These are phyloP conservation scores for Ariopsis seemanni DNA, from an alignment of 2,113 vertebrate genomes.

Conservation along the genomic window DNA sequence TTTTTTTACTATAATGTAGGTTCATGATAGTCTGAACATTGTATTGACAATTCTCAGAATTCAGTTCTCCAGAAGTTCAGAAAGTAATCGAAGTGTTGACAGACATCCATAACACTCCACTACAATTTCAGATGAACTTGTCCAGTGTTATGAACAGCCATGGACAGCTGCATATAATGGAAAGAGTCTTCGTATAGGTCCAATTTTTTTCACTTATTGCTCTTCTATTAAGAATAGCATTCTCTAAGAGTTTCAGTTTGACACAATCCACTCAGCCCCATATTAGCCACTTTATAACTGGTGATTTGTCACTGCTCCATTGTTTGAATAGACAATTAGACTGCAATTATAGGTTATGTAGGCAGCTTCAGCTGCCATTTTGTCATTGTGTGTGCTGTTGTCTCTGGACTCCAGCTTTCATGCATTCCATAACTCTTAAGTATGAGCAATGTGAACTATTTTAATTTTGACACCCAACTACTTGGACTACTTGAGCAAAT, in stretches of 20 bases:
- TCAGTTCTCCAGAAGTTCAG: not conserved
- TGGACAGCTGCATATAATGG: not conserved
- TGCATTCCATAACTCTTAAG: slow-evolving; percentile 13
- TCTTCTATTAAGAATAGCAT: slow-evolving; percentile 2
- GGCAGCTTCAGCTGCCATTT: slow-evolving; percentile 31
- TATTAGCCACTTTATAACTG: slow-evolving; percentile 50
- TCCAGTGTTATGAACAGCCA: not conserved
- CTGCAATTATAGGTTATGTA: slow-evolving; percentile 50
- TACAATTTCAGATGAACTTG: not conserved
- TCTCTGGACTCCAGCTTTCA: slow-evolving; percentile 12
- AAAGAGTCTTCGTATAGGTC: not conserved
- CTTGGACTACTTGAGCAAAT: not conserved
- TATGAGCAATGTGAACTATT: not conserved
- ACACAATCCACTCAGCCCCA: slow-evolving; percentile 16
- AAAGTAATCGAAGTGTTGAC: not conserved
- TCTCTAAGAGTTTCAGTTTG: slow-evolving; percentile 18
- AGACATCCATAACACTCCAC: not conserved
- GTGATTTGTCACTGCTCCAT: slow-evolving; percentile 46
- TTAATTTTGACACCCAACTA: not conserved
- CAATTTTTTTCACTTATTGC: not conserved
- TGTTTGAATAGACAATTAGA: slow-evolving; percentile 51
- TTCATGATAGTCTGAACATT: not conserved
- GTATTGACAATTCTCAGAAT: not conserved
- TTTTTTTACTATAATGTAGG: not conserved
- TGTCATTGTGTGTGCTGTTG: slow-evolving; percentile 29